A percentile compares a stretch with the other conserved stretches of the same genome.
Conservation (phyloP, 1,140 invertebrate genomes). For the Heliothis virescens region DNA sequence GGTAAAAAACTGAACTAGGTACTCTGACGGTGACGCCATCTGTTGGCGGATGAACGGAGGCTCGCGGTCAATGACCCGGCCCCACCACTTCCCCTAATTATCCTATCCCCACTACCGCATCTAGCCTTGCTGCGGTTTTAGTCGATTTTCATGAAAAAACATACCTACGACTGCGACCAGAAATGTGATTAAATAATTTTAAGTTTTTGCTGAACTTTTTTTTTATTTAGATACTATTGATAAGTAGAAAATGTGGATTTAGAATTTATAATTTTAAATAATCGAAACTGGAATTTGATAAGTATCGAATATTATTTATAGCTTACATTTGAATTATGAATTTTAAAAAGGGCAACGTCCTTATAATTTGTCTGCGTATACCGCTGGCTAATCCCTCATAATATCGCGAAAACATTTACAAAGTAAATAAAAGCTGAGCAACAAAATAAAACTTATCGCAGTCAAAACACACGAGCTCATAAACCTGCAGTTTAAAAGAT, state of each 20-base stretch:
- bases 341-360: neutral
- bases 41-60: constrained; percentile 50
- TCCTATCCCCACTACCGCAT: constrained; percentile 56
- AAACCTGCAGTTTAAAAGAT: constrained; percentile 31
- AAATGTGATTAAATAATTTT: constrained; percentile 7
- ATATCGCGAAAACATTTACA: neutral
- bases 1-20: constrained; percentile 34
- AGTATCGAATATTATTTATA: neutral
- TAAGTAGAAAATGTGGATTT: neutral
- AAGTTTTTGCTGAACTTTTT: constrained; percentile 3
- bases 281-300: neutral
- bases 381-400: neutral
- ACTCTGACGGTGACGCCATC: constrained; percentile 51
- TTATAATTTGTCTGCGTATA: neutral
- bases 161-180: neutral
- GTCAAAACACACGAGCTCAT: constrained; percentile 20
- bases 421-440: too few relatives aligned
- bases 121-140: constrained; percentile 65
- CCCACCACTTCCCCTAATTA: constrained; percentile 69
- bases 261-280: neutral
- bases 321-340: neutral
- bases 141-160: constrained; percentile 57
- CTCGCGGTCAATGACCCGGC: constrained; percentile 62
- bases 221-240: constrained; percentile 1
- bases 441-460: constrained; percentile 23